Percentiles rank a stretch among this genome's conserved stretches.
Evolutionary conservation across 2,113 vertebrate species (phyloP).

Genomic region (Zootoca vivipara): DNA sequence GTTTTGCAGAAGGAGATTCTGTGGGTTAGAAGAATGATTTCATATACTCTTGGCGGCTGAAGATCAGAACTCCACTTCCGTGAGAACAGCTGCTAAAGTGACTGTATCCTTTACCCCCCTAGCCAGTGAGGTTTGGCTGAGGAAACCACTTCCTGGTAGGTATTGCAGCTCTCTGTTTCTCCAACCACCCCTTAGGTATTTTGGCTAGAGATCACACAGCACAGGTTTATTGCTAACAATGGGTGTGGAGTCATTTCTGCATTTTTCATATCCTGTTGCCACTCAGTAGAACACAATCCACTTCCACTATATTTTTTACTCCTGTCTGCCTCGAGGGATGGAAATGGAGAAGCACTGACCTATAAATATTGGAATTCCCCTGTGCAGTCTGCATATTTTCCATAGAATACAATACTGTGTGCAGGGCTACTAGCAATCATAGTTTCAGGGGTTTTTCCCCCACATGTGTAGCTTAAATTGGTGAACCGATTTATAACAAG

Average conservation of each 20-base stretch:
- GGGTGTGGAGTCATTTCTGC: not conserved
- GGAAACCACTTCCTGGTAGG: not conserved
- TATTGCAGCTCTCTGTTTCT: not conserved
- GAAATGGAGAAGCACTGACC: constrained; percentile 37
- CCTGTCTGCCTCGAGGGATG: not conserved
- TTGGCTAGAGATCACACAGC: not conserved
- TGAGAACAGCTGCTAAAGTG: not conserved
- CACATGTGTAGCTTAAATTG: not conserved
- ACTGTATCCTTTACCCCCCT: not conserved
- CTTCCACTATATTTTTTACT: constrained; percentile 28
- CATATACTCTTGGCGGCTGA: not conserved
- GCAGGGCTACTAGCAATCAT: not conserved
- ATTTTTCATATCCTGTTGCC: not conserved
- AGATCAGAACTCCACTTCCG: not conserved
- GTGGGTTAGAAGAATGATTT: not conserved
- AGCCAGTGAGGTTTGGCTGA: constrained; percentile 1
- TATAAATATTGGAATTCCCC: not conserved
- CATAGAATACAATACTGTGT: not conserved
- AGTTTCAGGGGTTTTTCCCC: not conserved
- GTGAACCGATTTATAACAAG: not conserved
- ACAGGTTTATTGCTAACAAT: not conserved
- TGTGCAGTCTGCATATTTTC: not conserved
- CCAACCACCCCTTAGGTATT: not conserved
- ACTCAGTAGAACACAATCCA: constrained; percentile 14
- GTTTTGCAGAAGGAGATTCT: not conserved